A percentile compares a stretch with the other conserved stretches of the same genome.
These are phyloP conservation scores for Eleginops maclovinus DNA, from an alignment of 2,113 vertebrate genomes.

Conservation along the genomic window DNA sequence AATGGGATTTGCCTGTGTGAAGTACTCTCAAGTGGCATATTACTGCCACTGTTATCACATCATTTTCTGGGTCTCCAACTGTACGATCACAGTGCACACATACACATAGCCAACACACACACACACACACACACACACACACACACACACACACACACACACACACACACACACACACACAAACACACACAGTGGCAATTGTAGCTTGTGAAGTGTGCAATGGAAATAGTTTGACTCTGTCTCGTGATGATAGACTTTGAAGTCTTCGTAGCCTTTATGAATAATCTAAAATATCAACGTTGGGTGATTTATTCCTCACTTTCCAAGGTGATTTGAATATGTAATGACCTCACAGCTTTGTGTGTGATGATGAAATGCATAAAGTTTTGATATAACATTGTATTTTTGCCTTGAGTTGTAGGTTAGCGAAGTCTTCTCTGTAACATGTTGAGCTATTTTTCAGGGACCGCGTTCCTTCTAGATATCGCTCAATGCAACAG, in stretches of 20 bases:
- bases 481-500: conserved; percentile 75
- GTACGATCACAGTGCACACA: conserved; percentile 18
- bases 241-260: conserved; percentile 58
- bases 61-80: conserved; percentile 60
- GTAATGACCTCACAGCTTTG: conserved; percentile 55
- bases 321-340: conserved; percentile 57
- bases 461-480: conserved; percentile 64
- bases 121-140: neutral
- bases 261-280: conserved; percentile 47
- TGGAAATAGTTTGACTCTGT: conserved; percentile 67
- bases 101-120: conserved; percentile 5
- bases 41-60: conserved; percentile 63
- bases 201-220: conserved; percentile 62
- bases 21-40: conserved; percentile 64
- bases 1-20: conserved; percentile 69
- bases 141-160: conserved; percentile 20
- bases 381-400: conserved; percentile 51
- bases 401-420: conserved; percentile 59
- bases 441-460: conserved; percentile 65
- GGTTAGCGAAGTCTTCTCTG: conserved; percentile 64
- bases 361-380: conserved; percentile 68
- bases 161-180: conserved; percentile 7
- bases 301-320: conserved; percentile 47
- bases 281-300: conserved; percentile 60
- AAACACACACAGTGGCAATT: conserved; percentile 27